phyloP scores from a whole-genome alignment of 53 echinoderm and acorn worm species.

The Glandiceps talaboti region DNA sequence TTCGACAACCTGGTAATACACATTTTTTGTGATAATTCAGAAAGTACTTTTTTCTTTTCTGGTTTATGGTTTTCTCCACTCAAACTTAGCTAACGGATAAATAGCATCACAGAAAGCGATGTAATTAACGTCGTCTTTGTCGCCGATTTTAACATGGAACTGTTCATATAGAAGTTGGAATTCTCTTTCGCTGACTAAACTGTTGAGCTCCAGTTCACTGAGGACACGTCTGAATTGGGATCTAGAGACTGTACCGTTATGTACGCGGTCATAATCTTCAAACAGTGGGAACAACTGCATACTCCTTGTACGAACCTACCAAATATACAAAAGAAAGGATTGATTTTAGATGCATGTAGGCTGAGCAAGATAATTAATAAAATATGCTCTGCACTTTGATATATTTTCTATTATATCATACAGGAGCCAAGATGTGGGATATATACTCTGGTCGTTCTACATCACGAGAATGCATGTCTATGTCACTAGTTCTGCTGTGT shows the following conservation, averaged over 20 bases:
- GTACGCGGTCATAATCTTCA: constrained; percentile 91
- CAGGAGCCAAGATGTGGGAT: too few species aligned
- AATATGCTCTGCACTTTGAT: too few species aligned
- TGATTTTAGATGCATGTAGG: too few species aligned
- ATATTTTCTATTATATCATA: too few species aligned
- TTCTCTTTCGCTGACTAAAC: constrained; percentile 75
- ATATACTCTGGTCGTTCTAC: too few species aligned
- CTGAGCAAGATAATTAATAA: too few species aligned
- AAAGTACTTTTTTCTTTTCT: too few species aligned
- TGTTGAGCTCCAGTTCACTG: constrained; percentile 74
- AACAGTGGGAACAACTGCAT: constrained; percentile 90
- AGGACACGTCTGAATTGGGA: constrained; percentile 84
- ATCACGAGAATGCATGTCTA: too few species aligned
- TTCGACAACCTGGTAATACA: too few species aligned
- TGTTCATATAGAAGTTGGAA: constrained; percentile 77
- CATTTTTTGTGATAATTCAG: too few species aligned
- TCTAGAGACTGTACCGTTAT: constrained; percentile 80
- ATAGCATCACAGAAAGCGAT: constrained; percentile 77
- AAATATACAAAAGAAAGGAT: not conserved
- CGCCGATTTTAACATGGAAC: constrained; percentile 81
- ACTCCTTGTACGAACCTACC: constrained; percentile 56
- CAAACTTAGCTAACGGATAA: constrained; percentile 86
- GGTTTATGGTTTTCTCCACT: constrained; percentile 63
- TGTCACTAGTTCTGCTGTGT: too few species aligned
- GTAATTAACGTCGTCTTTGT: constrained; percentile 75